These are phyloP conservation scores for Xiphophorus hellerii DNA, from an alignment of 2,113 vertebrate species.

Conservation along the genomic window DNA sequence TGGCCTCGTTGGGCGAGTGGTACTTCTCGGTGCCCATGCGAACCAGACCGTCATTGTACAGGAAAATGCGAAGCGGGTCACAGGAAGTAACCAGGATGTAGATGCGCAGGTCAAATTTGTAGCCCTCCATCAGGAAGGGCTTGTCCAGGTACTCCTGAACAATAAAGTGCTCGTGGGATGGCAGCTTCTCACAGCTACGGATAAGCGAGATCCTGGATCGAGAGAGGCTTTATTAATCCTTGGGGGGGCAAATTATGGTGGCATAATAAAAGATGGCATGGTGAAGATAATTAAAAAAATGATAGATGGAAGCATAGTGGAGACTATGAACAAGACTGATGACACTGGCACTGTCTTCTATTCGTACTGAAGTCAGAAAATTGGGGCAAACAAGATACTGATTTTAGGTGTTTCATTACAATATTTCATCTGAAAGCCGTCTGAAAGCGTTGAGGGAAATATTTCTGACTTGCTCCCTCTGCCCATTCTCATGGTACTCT, in stretches of 20 bases:
- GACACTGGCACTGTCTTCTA: conserved; percentile 50
- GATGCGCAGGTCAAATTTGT: conserved; percentile 97
- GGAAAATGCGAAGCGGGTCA: conserved; percentile 94
- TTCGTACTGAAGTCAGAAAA: conserved; percentile 38
- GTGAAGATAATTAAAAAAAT: conserved; percentile 75
- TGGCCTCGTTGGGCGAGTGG: conserved; percentile 92
- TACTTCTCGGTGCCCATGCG: conserved; percentile 99
- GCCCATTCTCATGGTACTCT: conserved; percentile 7
- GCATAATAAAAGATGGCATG: conserved; percentile 71
- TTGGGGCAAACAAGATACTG: conserved; percentile 52
- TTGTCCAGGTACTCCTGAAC: conserved; percentile 99
- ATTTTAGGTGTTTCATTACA: conserved; percentile 36
- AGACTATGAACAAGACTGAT: conserved; percentile 65
- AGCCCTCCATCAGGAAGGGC: conserved; percentile 97
- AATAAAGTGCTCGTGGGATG: conserved; percentile 96
- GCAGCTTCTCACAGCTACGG: conserved; percentile 96
- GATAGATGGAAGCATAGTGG: conserved; percentile 65
- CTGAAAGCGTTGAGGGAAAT: conserved; percentile 21
- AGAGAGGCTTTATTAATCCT: conserved; percentile 74
- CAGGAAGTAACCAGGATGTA: conserved; percentile 98
- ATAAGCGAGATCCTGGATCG: conserved; percentile 92
- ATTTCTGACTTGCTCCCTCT: conserved; percentile 34
- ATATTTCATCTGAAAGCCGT: conserved; percentile 47
- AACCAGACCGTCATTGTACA: conserved; percentile 97
- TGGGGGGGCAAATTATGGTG: conserved; percentile 61